Base-by-base conservation (phyloP, 2,888 invertebrate genomes). In the Hirtodrosophila confusa region DNA sequence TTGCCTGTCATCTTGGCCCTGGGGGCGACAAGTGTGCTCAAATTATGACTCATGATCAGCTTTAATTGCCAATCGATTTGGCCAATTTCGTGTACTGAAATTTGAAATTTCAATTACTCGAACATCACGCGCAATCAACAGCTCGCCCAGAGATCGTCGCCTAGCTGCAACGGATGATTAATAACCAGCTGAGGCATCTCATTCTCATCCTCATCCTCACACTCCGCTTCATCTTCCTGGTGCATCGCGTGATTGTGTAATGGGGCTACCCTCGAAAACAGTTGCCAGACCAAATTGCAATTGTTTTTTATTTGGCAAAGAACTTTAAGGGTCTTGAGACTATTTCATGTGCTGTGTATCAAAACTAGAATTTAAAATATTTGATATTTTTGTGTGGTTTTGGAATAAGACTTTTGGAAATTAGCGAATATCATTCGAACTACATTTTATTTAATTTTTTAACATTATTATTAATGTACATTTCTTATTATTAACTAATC, bases 41-140 rank as follows among this genome's bases (percentile, higher is more conserved):
- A 88, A 64, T 69, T 76, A 76, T 84, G 61, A 68, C 51, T 64
- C 66, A 64, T 69, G 35, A 57, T 27, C 27, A 27, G 31, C 31
- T 67, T 76, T 80, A 86, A 86, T 84, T 84, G 80, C 67, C 39
- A 37, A 40, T 11, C 31, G 12, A 53, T 43, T 58, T 60, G 53
- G 36, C 50, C 57, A 71, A 55, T 68, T 55, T 66, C 69, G 68
- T 76, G 57, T 58, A 45, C 39, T 33, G 44, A 58, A 56, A 66
- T 63, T 75, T 84, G 62, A 80, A 82, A 82, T 82, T 88, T 82
- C 87, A 82, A 82, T 82, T 82, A 84, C 62, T 41, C 47, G 69
- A 84, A 84, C 84, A 80, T 80, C 80, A 88, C 76, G 80, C 71
- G 88, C 88, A 80, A 88, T 80, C 88, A 88, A 70, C 87, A 84